Evolutionary conservation across 2,113 vertebrate species (phyloP), one percentile per base, ranked within the genome.

Genomic region (Dasyprocta punctata): DNA sequence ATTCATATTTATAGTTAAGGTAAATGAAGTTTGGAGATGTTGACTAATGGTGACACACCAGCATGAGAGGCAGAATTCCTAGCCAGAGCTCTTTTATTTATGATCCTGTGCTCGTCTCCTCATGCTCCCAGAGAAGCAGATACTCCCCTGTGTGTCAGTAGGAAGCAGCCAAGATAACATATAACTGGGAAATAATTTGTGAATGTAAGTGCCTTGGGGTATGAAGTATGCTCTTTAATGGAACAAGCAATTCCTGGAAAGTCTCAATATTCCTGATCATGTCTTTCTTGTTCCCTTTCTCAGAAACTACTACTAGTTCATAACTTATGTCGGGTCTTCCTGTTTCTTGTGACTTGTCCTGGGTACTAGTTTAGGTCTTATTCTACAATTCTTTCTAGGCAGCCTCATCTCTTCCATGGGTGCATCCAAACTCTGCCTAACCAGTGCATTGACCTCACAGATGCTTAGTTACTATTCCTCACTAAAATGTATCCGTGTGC

Each of bases 141-240:
- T 14, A 20, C 20, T 44, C 41, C 44, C 22, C 56, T 56, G 7
- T 3, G 22, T 65, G 38, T 78, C 52, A 71, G 81, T 47, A 65
- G 60, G 54, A 85, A 58, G 89, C 52, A 84, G 67, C 26, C 85
- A 71, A 33, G 89, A 58, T 90, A 83, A n/a, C 33, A 71, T 22
- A n/a, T 20, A 82, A 75, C 54, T 20, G 22, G 82, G 84, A 85
- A 89, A 36, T 67, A 56, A 36, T 80, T 75, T 75, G 24, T 80
- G 16, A 75, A 80, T 71, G 77, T 67, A 93, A 96, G 33, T 93
- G n/a, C 56, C 7, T 87, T 90, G 44, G 30, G 44, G 44, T 63
- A 63, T 36, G 71, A 97, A 92, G 86, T 92, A 78, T 60, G 5
- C 28, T 60, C 44, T 94, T 96, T 41, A 26, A 30, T 82, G 26